Evolutionary conservation across 2,113 vertebrate genomes (phyloP).

Genomic region (Formicarius rufipectus): DNA sequence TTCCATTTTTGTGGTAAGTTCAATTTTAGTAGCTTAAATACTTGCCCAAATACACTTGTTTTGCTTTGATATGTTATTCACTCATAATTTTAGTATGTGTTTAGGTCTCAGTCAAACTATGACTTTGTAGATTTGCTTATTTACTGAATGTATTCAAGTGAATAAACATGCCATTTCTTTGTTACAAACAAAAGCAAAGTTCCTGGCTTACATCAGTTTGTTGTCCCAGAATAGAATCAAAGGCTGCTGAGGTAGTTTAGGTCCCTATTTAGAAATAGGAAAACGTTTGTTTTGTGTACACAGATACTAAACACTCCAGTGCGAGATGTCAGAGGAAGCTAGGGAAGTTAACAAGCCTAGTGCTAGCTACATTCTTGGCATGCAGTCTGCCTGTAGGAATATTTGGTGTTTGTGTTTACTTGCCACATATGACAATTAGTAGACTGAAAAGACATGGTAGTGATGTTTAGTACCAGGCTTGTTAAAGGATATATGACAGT

Average conservation of each 20-base stretch:
- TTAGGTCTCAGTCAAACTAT: neutral
- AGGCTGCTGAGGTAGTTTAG: slow-evolving; percentile 31
- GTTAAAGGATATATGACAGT: neutral
- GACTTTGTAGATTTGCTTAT: neutral
- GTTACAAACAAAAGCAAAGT: slow-evolving; percentile 1
- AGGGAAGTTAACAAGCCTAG: neutral
- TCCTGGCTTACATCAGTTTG: neutral
- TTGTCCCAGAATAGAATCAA: slow-evolving; percentile 48
- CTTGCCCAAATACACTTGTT: neutral
- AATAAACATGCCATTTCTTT: neutral
- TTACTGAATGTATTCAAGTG: neutral
- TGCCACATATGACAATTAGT: neutral
- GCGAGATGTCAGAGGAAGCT: slow-evolving; percentile 20
- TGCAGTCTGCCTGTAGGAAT: neutral
- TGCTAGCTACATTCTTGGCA: slow-evolving; percentile 16
- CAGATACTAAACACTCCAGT: neutral
- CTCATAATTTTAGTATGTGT: neutral
- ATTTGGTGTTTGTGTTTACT: slow-evolving; percentile 27
- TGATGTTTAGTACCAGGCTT: slow-evolving; percentile 43
- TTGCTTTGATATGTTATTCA: neutral
- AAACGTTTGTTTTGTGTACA: slow-evolving; percentile 44
- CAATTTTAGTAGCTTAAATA: neutral
- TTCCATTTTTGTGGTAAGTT: neutral
- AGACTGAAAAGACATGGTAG: slow-evolving; percentile 35
- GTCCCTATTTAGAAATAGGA: slow-evolving; percentile 54